A percentile compares a stretch with the other conserved stretches of the same genome.
Conservation (phyloP, 1,140 invertebrate species). For the Mercenaria mercenaria region DNA sequence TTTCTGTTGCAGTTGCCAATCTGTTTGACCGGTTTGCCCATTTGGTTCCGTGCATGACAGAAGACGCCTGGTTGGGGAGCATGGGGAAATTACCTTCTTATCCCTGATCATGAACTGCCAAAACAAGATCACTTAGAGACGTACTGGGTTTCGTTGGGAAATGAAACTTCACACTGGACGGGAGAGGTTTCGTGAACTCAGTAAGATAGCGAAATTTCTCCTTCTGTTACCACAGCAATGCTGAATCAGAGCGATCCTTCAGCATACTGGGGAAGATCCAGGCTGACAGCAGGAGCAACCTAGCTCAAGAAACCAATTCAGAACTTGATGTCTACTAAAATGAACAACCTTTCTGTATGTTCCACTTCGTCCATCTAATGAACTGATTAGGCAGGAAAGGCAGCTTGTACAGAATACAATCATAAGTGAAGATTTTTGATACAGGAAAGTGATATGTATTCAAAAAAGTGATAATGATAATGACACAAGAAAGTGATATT, state of each 20-base stretch:
- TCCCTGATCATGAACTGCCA: background rate
- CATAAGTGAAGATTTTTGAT: no score
- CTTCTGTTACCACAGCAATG: conserved; percentile 51
- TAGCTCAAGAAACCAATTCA: background rate
- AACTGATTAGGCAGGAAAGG: no score
- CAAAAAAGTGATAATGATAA: no score
- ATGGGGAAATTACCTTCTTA: background rate
- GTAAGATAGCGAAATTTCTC: background rate
- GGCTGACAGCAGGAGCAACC: conserved; percentile 18
- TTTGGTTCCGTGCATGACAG: no score
- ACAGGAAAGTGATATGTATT: no score
- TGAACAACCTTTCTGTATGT: no score
- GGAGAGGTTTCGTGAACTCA: background rate
- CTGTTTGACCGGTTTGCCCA: no score
- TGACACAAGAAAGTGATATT: no score
- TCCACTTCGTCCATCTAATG: no score
- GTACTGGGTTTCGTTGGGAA: background rate
- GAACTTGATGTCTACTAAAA: background rate
- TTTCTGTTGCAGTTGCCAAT: no score
- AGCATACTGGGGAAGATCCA: conserved; percentile 57
- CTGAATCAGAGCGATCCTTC: conserved; percentile 49
- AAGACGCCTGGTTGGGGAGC: background rate
- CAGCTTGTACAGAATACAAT: background rate
- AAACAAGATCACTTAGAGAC: background rate
- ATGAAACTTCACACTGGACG: background rate